Percentiles rank a stretch among this genome's conserved stretches.
Evolutionary conservation across 2,113 vertebrate genomes (phyloP).

Genomic region (Pteruthius melanotis): DNA sequence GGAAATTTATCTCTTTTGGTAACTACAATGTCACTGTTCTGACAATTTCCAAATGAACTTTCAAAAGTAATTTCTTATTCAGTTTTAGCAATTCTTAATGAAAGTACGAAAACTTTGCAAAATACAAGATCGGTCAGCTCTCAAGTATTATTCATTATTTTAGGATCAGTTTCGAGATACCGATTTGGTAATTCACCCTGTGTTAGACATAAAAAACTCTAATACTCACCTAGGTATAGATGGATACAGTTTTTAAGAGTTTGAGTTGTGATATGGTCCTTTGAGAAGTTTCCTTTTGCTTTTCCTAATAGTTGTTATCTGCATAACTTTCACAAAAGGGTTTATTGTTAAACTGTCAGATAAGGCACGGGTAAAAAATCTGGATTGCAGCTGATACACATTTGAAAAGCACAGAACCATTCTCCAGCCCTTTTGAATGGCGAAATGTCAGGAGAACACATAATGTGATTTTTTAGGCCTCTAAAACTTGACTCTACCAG

Average conservation of each 20-base stretch:
- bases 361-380: neutral
- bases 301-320: neutral
- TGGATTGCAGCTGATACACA: neutral
- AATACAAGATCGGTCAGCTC: neutral
- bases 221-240: neutral
- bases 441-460: neutral
- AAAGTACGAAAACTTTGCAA: neutral
- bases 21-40: neutral
- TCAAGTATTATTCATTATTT: neutral
- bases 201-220: neutral
- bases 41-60: neutral
- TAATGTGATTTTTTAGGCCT: neutral
- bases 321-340: neutral
- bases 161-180: neutral
- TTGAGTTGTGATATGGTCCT: neutral
- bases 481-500: neutral
- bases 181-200: neutral
- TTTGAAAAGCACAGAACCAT: neutral
- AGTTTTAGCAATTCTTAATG: neutral
- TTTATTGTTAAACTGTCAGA: neutral
- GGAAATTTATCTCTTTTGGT: neutral
- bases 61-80: neutral
- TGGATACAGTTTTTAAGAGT: neutral
- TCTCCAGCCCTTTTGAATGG: neutral
- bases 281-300: neutral